Evolutionary conservation across 2,797 vertebrate genomes (phyloP), one percentile per base, ranked within the genome.

Genomic region (Hapalemur alaotrensis): DNA sequence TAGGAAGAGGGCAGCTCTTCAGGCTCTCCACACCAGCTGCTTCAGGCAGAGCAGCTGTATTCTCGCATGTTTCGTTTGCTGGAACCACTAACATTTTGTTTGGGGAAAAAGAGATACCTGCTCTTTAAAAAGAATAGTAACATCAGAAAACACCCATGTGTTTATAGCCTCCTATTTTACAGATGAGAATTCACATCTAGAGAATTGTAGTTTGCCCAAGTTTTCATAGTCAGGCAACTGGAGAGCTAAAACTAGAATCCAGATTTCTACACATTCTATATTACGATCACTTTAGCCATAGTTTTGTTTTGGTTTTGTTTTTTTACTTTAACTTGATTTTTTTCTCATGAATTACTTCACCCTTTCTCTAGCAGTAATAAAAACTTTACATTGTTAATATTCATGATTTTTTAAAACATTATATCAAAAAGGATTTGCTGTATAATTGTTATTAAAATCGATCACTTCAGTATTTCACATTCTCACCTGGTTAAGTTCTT

Each of bases 401-500:
- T 81, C 57, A 46, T 84, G 30, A 46, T 63, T 63, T 80, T 48
- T 76, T 13, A 63, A 88, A 92, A n/a, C 20, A 50, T 41, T 17
- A 3, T 52, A 0, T 52, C 43, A 85, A 61, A 82, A 93, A 83
- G 9, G 81, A 79, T 87, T 87, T 89, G 4, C 20, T 41, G 69
- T 86, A 41, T 35, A 83, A 30, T 52, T 79, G 48, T 85, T 90
- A 59, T 43, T 80, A 80, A 93, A 97, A 94, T 12, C 79, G 50
- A 95, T 9, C 13, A 54, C 17, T 75, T 46, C 69, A 87, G 30
- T 70, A 50, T 81, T 93, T 88, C 32, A 8, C 3, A 85, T 11
- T 80, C 93, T 96, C 2, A 96, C 92, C 88, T 97, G 90, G 32
- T 72, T 93, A 90, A 52, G 18, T 70, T 88, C 54, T 94, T 95